Percentiles rank a stretch among this genome's conserved stretches.
Conservation (phyloP, 2,113 vertebrate genomes). For the Suncus etruscus region DNA sequence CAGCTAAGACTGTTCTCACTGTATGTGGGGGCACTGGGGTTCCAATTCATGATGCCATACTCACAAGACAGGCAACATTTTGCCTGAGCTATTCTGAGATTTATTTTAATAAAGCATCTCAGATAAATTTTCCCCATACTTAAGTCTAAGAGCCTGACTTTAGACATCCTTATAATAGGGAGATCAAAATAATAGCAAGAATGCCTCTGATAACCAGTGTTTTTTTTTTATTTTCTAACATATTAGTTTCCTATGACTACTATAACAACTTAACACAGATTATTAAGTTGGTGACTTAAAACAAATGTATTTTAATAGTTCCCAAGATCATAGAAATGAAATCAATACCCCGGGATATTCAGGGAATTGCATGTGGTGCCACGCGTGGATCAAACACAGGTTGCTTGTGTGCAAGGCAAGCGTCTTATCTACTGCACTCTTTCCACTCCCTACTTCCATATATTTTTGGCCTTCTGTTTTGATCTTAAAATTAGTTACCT, state of each 20-base stretch:
- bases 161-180: neutral
- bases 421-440: too few species aligned
- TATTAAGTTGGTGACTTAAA: neutral
- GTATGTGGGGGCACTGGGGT: too few species aligned
- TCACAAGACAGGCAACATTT: too few species aligned
- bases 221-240: neutral
- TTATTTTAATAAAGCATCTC: neutral
- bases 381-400: too few species aligned
- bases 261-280: neutral
- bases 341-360: too few species aligned
- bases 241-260: neutral
- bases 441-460: neutral
- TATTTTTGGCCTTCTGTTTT: neutral
- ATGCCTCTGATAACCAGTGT: neutral
- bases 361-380: too few species aligned
- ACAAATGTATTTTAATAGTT: neutral
- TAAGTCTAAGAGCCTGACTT: neutral
- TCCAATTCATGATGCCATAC: too few species aligned
- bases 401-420: too few species aligned
- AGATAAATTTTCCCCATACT: neutral
- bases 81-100: too few species aligned
- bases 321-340: neutral
- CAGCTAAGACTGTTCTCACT: too few species aligned
- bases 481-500: slow-evolving; percentile 53
- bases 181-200: neutral